Evolutionary conservation across 1,140 invertebrate species (phyloP).

Genomic region (Tigriopus japonicus): DNA sequence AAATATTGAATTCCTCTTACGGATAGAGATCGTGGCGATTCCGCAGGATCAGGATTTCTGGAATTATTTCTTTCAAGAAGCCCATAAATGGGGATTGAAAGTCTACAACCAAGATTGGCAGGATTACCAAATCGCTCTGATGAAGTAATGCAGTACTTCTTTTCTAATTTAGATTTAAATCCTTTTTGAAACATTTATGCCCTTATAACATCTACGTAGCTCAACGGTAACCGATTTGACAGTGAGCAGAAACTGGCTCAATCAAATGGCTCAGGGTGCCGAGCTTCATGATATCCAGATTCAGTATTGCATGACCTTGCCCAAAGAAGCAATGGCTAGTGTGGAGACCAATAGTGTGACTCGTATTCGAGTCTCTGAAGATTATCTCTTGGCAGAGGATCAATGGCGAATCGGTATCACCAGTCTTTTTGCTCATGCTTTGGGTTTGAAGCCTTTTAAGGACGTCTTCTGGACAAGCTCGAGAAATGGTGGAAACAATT

Average conservation of each 20-base stretch:
- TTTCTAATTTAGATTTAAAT: no score
- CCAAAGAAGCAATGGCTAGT: constrained; percentile 6
- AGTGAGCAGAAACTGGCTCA: constrained; percentile 3
- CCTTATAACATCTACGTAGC: no score
- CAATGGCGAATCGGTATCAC: constrained; percentile 13
- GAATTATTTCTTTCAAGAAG: constrained; percentile 14
- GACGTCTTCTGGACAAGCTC: constrained; percentile 12
- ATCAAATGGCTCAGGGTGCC: not conserved
- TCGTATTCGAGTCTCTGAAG: not conserved
- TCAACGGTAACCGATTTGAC: not conserved
- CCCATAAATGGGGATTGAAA: constrained; percentile 13
- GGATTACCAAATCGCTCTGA: not conserved
- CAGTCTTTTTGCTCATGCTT: not conserved
- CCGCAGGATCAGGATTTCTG: constrained; percentile 15
- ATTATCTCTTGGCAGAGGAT: not conserved
- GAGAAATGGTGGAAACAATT: not conserved
- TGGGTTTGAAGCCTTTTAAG: constrained; percentile 7
- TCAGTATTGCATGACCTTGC: constrained; percentile 16
- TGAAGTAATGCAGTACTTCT: not conserved
- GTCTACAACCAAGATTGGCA: constrained; percentile 14
- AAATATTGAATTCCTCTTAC: no score
- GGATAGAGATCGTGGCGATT: not conserved
- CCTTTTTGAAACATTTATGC: no score
- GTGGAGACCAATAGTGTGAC: constrained; percentile 1
- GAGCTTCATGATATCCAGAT: not conserved